phyloP scores from a whole-genome alignment of 2,113 vertebrate species.

The Petrocephalus microphthalmus region DNA sequence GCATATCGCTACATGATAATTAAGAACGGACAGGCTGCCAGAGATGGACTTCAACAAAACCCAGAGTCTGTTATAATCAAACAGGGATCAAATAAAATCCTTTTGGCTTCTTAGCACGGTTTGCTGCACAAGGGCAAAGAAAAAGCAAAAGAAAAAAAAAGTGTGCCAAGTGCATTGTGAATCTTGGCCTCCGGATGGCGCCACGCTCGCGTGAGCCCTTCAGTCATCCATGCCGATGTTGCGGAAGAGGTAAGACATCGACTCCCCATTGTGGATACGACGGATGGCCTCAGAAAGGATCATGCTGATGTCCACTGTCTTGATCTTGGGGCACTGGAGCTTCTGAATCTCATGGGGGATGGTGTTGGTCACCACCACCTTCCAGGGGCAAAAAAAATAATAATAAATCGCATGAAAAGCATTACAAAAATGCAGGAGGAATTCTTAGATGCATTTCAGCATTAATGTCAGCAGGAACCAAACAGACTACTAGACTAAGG shows the following conservation, averaged over 20 bases:
- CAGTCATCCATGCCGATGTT: slow-evolving; percentile 77
- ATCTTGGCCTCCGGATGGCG: neutral
- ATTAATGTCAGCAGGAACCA: neutral
- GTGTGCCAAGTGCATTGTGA: neutral
- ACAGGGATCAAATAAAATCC: neutral
- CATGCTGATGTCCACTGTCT: slow-evolving; percentile 79
- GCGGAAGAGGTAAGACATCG: slow-evolving; percentile 77
- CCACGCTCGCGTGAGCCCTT: neutral
- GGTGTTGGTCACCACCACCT: slow-evolving; percentile 78
- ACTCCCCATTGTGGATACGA: slow-evolving; percentile 75
- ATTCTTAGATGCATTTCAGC: neutral
- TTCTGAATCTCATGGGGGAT: slow-evolving; percentile 76
- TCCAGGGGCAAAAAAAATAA: neutral
- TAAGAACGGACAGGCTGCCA: neutral
- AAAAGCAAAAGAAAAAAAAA: neutral
- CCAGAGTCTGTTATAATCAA: neutral
- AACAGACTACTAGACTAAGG: neutral
- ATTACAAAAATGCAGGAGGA: neutral
- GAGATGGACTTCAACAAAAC: neutral
- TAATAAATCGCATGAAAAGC: neutral
- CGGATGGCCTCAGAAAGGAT: slow-evolving; percentile 76
- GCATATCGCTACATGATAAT: neutral
- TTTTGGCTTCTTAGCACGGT: neutral
- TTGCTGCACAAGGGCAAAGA: neutral
- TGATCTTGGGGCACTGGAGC: slow-evolving; percentile 77